phyloP scores from a whole-genome alignment of 2,888 invertebrate genomes.

The Phyto melanocephala region DNA sequence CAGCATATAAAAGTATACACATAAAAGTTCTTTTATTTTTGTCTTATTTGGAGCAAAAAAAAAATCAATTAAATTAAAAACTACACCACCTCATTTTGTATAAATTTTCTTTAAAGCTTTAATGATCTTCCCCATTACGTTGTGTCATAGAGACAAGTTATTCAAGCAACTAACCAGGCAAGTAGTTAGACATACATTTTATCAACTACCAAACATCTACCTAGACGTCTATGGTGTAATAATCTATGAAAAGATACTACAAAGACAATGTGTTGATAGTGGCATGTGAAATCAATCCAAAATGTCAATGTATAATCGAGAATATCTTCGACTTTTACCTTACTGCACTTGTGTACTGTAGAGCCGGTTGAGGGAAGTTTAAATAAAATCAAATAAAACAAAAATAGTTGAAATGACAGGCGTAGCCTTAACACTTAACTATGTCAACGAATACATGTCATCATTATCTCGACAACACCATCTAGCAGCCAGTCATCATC shows the following conservation, averaged over 20 bases:
- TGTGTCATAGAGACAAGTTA: constrained; percentile 1
- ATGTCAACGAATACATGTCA: constrained; percentile 63
- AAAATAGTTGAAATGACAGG: constrained; percentile 55
- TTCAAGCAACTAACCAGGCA: background rate
- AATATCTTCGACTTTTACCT: constrained; percentile 20
- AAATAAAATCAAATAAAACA: background rate
- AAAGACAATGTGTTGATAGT: constrained; percentile 48
- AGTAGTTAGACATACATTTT: background rate
- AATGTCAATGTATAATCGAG: constrained; percentile 47
- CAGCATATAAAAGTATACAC: no score
- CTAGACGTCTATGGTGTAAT: constrained; percentile 19
- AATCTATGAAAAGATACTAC: constrained; percentile 43
- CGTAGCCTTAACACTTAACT: constrained; percentile 64
- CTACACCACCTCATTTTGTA: constrained; percentile 13
- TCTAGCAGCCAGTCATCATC: constrained; percentile 50
- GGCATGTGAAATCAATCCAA: constrained; percentile 62
- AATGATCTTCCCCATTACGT: constrained; percentile 51
- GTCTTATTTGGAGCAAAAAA: background rate
- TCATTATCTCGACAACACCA: constrained; percentile 62
- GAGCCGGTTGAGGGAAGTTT: background rate
- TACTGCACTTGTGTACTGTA: background rate
- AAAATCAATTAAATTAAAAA: constrained; percentile 21
- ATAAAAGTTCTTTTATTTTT: background rate
- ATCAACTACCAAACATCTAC: background rate
- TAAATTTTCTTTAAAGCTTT: constrained; percentile 43